Base-by-base conservation (phyloP, 2,888 invertebrate species). In the Cybosia mesomella region DNA sequence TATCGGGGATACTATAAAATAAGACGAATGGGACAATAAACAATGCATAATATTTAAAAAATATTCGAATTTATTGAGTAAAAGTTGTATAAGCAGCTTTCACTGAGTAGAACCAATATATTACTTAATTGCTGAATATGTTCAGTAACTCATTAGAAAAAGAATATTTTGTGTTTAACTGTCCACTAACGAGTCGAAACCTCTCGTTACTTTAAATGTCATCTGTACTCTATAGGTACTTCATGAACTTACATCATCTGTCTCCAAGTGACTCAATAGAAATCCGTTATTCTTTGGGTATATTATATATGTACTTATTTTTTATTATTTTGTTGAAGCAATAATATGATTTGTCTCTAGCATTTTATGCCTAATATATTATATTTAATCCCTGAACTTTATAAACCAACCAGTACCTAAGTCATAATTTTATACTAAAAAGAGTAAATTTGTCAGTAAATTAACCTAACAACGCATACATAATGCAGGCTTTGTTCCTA, bases 171-270 rank as follows among this genome's bases (percentile, higher is more conserved):
- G 61, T 67, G 66, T 78, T 65, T 82, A 80, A 84, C 78, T 79
- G 79, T 75, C 75, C 64, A 73, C 83, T 87, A 87, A 87, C 80
- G 83, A 85, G 85, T 72, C 70, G 70, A 66, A 8, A 4, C 21
- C 58, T 67, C 71, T 68, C 64, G 54, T 63, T 53, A 1, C n/a
- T 63, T 22, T 22, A 79, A 75, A 80, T 70, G 75, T 80, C 71
- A 73, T 71, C 55, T 49, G 28, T 67, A 62, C 57, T 49, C 21
- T 21, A 58, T 68, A 66, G 49, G 67, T 73, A 80, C 75, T 73
- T 75, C 73, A 79, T 74, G 76, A 81, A 81, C 75, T 81, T 81
- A 79, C 77, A 80, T 78, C 72, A 77, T 77, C 61, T 70, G 67
- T 61, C 69, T 76, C 58, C 70, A 65, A 76, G 75, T 83, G 83